A percentile compares a stretch with the other conserved stretches of the same genome.
Conservation (phyloP, 53 echinoderm and acorn worm genomes). For the Holothuria leucospilota region DNA sequence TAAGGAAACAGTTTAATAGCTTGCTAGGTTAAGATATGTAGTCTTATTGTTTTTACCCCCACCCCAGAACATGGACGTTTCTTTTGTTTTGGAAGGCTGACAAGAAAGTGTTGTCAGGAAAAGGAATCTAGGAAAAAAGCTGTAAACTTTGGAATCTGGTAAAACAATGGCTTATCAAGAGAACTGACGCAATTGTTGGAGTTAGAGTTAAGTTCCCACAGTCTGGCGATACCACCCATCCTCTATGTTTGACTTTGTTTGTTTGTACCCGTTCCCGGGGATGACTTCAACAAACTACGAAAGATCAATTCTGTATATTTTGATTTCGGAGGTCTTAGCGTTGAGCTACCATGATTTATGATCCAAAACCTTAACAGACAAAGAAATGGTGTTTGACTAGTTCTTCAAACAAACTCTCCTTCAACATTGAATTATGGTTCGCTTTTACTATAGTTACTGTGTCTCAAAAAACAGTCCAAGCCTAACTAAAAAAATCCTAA, state of each 20-base stretch:
- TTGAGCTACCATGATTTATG: constrained; percentile 36
- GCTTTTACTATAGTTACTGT: constrained; percentile 31
- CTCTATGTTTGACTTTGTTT: constrained; percentile 45
- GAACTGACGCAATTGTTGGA: no score
- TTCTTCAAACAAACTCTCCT: constrained; percentile 41
- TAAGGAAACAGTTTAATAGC: no score
- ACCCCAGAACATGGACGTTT: no score
- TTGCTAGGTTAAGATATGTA: no score
- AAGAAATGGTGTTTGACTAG: constrained; percentile 42
- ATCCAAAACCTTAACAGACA: constrained; percentile 22
- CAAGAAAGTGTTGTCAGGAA: no score
- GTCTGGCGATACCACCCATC: constrained; percentile 28
- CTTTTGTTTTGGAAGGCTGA: no score
- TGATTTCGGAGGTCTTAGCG: constrained; percentile 39
- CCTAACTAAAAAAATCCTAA: constrained; percentile 7
- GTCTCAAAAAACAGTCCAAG: constrained; percentile 26
- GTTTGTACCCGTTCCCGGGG: constrained; percentile 44
- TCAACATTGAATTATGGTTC: constrained; percentile 49
- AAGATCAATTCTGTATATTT: constrained; percentile 51
- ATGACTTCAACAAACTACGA: constrained; percentile 36
- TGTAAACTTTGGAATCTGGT: no score
- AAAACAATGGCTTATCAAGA: no score
- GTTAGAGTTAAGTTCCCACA: constrained; percentile 26
- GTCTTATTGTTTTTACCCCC: no score
- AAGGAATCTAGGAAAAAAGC: no score